Percentiles rank a stretch among this genome's conserved stretches.
These are phyloP conservation scores for Mobula birostris DNA, from an alignment of 2,113 vertebrate species.

Conservation along the genomic window DNA sequence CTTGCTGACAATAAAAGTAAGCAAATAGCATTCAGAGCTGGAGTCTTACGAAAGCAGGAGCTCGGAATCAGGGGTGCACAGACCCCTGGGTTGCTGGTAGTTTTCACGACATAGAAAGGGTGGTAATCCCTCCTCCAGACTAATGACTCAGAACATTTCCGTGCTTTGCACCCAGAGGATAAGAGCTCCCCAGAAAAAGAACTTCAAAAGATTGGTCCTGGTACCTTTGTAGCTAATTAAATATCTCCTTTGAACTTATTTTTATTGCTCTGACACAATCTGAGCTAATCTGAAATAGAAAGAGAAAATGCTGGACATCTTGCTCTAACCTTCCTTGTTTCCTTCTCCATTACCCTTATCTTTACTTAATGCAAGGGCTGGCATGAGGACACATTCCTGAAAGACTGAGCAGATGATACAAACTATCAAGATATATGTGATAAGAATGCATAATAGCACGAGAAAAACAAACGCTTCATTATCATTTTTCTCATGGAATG, in stretches of 20 bases:
- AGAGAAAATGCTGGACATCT: too few relatives aligned
- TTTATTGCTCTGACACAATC: too few relatives aligned
- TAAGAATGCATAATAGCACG: not conserved
- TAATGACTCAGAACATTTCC: not conserved
- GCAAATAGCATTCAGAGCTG: too few relatives aligned
- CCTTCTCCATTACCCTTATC: too few relatives aligned
- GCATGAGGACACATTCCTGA: not conserved
- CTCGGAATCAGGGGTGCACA: too few relatives aligned
- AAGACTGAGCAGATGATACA: not conserved
- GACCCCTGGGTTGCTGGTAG: too few relatives aligned
- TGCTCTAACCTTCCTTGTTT: not conserved
- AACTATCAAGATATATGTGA: not conserved
- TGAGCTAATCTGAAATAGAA: too few relatives aligned
- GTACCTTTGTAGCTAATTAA: not conserved
- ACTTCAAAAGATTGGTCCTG: not conserved
- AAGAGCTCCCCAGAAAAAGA: not conserved
- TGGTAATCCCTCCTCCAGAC: not conserved
- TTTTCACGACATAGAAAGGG: too few relatives aligned
- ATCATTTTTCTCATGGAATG: not conserved
- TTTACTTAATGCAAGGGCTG: not conserved
- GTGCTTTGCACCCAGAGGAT: not conserved
- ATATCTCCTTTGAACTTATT: too few relatives aligned
- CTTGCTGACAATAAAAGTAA: too few relatives aligned
- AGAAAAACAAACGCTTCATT: not conserved
- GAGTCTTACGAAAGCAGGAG: too few relatives aligned